Base-by-base conservation (phyloP, 2,888 invertebrate species). In the Molanna angustata region DNA sequence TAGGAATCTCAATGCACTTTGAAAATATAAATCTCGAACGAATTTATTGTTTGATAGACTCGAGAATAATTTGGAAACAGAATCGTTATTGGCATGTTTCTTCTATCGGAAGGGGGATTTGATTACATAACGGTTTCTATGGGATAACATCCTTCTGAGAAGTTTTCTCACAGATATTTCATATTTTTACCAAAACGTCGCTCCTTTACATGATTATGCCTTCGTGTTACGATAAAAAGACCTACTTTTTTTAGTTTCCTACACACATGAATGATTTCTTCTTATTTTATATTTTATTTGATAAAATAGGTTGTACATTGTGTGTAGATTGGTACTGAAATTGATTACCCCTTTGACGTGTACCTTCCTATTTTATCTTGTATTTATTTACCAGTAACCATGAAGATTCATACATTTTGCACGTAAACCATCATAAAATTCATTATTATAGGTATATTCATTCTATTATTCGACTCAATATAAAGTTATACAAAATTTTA, bases 41-140 rank as follows among this genome's bases (percentile, higher is more conserved):
- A 52, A 58, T 55, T 42, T 37, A 54, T 57, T 59, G 56, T 59
- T 59, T 59, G 59, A 52, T 49, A 43, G 41, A 52, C 45, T 54
- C 35, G 40, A 42, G 33, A 56, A 58, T 58, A 58, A 58, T 58
- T 55, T 54, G 50, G 52, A 49, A 55, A 59, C 54, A 40, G 53
- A 48, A 51, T 54, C 42, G 27, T 41, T 51, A 39, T 48, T 51
- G 54, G 57, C 52, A 22, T 55, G 48, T 54, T 53, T 45, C 21
- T 27, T 40, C 7, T 20, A 21, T 44, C 32, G 31, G 44, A 49
- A 44, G 49, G 52, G 54, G 49, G 41, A 33, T 31, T 31, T 53
- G 53, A 55, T 58, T 50, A 41, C 44, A 18, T 54, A 56, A 56
- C 54, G 56, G 58, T 56, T 50, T 46, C 47, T 49, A 47, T 21